phyloP scores from a whole-genome alignment of 2,113 vertebrate species.

The Ageneiosus marmoratus region DNA sequence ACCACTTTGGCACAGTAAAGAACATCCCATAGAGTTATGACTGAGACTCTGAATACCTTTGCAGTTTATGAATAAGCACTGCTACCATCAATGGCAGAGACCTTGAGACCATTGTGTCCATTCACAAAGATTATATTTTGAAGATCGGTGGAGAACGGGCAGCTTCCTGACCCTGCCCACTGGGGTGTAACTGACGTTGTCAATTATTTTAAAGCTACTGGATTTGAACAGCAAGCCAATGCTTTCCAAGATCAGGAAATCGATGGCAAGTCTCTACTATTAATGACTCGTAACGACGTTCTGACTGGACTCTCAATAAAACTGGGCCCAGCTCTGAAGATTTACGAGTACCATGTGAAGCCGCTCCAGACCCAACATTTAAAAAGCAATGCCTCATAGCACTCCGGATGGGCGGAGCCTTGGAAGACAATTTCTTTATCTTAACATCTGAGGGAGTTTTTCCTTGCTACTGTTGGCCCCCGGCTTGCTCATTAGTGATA shows the following conservation, averaged over 20 bases:
- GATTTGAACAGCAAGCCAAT: slow-evolving; percentile 92
- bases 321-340: slow-evolving; percentile 88
- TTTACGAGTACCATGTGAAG: slow-evolving; percentile 89
- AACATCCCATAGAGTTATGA: no score
- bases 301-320: slow-evolving; percentile 87
- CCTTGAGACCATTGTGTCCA: no score
- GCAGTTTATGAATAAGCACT: no score
- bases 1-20: no score
- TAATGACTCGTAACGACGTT: slow-evolving; percentile 90
- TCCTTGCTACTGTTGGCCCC: no score
- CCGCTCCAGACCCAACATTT: slow-evolving; percentile 90
- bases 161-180: slow-evolving; percentile 89
- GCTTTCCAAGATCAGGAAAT: slow-evolving; percentile 87
- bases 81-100: no score
- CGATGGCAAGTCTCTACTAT: slow-evolving; percentile 86
- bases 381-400: slow-evolving; percentile 89
- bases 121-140: no score
- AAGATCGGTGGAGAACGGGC: slow-evolving; percentile 82
- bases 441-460: no score
- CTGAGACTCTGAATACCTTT: no score
- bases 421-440: slow-evolving; percentile 76
- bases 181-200: slow-evolving; percentile 94
- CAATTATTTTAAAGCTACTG: slow-evolving; percentile 94
- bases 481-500: no score
- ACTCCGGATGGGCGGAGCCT: neutral